Conservation (phyloP, 2,797 vertebrate species). For the Rhinichthys osculus region DNA sequence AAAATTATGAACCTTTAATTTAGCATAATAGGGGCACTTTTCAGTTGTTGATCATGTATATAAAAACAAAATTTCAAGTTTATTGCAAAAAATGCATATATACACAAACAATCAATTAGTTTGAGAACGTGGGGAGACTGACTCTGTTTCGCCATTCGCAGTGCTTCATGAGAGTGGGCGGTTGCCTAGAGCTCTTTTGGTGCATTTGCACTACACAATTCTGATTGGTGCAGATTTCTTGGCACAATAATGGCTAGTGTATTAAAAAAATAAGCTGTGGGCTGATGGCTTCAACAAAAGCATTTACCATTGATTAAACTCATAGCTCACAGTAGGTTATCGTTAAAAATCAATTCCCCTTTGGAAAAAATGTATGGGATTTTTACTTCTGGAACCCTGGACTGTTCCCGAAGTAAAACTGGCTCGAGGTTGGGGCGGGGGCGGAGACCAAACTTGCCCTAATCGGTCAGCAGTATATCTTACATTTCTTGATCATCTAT, state of each 20-base stretch:
- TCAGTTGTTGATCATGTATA: background rate
- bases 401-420: background rate
- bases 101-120: background rate
- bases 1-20: background rate
- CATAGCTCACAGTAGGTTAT: background rate
- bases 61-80: background rate
- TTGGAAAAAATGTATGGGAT: background rate
- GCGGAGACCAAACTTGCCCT: background rate
- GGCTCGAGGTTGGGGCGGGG: background rate
- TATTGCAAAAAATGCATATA: background rate
- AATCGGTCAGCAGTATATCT: background rate
- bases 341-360: background rate
- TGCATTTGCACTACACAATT: background rate
- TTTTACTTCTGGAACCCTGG: background rate
- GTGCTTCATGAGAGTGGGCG: background rate
- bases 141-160: background rate
- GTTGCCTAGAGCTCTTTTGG: background rate
- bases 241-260: background rate
- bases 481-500: conserved; percentile 1
- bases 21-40: background rate
- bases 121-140: background rate
- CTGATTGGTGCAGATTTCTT: background rate
- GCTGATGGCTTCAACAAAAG: background rate
- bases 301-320: background rate
- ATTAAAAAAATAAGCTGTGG: no score